phyloP scores from a whole-genome alignment of 2,113 vertebrate species.

The cattle (Bos taurus) region ARS-UCD2.0 NC_037328.1:70382001-70382500 shows the following conservation, averaged over 20 bases:
- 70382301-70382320: background rate
- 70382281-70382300: background rate
- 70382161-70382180: background rate
- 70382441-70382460: background rate
- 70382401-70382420: background rate
- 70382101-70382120: slow-evolving; percentile 9
- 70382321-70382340: background rate
- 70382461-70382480: background rate
- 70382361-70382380: background rate
- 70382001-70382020: background rate
- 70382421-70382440: background rate
- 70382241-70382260: background rate
- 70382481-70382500: background rate
- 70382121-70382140: background rate
- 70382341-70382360: background rate
- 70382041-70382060: background rate
- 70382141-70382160: background rate
- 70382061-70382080: background rate
- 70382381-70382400: background rate
- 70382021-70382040: slow-evolving; percentile 20
- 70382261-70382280: background rate
- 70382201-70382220: background rate
- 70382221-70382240: background rate
- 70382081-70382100: background rate
- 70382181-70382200: background rate